Conservation (phyloP, 2,888 invertebrate species). For the Busseola fusca region DNA sequence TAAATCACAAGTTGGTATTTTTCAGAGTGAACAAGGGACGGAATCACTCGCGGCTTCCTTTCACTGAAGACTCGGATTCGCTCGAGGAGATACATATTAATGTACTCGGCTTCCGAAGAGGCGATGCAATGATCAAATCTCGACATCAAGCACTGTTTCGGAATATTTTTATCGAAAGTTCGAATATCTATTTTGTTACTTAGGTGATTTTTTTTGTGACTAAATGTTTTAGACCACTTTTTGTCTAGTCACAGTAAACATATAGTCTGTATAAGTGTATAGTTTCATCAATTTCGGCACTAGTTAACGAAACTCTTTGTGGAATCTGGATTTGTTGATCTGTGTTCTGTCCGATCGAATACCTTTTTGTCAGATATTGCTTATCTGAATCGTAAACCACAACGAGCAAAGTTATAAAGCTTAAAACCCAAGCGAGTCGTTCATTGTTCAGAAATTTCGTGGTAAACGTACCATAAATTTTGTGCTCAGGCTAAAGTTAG, state of each 20-base stretch:
- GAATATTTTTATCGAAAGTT: slow-evolving; percentile 20
- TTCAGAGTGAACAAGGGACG: slow-evolving; percentile 52
- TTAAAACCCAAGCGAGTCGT: slow-evolving; percentile 84
- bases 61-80: slow-evolving; percentile 55
- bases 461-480: slow-evolving; percentile 88
- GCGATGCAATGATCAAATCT: slow-evolving; percentile 51
- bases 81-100: slow-evolving; percentile 64
- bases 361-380: slow-evolving; percentile 66
- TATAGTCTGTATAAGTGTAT: slow-evolving; percentile 3
- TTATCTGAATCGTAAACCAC: slow-evolving; percentile 75
- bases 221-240: not conserved
- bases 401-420: slow-evolving; percentile 79
- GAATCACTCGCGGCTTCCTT: slow-evolving; percentile 53
- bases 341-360: slow-evolving; percentile 52
- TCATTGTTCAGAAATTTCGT: slow-evolving; percentile 86
- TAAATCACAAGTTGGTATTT: slow-evolving; percentile 49
- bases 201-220: not conserved
- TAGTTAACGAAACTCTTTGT: slow-evolving; percentile 19
- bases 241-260: slow-evolving; percentile 1
- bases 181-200: not conserved
- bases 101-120: slow-evolving; percentile 57
- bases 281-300: slow-evolving; percentile 3
- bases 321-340: slow-evolving; percentile 32
- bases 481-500: slow-evolving; percentile 84
- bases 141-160: slow-evolving; percentile 40